phyloP scores from a whole-genome alignment of 2,888 invertebrate genomes.

The Thereva nobilitata region DNA sequence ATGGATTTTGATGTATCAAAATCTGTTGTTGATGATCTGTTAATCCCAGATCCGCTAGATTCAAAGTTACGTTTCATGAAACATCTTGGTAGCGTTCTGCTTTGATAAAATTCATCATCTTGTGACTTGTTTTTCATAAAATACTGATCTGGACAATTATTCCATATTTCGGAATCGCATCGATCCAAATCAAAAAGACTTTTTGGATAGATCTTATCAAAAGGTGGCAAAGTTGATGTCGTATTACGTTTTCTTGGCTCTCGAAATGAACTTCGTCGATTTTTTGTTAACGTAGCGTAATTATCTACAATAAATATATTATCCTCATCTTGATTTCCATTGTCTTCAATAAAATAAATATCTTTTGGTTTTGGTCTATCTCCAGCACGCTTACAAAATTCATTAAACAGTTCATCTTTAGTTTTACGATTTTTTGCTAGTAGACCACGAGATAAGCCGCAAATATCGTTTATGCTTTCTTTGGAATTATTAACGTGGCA shows the following conservation, averaged over 20 bases:
- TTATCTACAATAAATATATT: slow-evolving; percentile 49
- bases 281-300: slow-evolving; percentile 38
- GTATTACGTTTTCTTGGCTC: slow-evolving; percentile 52
- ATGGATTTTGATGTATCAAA: background rate
- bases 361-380: slow-evolving; percentile 55
- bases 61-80: slow-evolving; percentile 52
- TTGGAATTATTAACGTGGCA: slow-evolving; percentile 40
- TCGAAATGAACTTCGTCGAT: slow-evolving; percentile 51
- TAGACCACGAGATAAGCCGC: slow-evolving; percentile 53
- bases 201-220: slow-evolving; percentile 47
- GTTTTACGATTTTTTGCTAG: slow-evolving; percentile 49
- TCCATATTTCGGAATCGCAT: slow-evolving; percentile 42
- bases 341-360: slow-evolving; percentile 54
- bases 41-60: slow-evolving; percentile 45
- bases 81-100: slow-evolving; percentile 55
- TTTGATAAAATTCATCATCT: slow-evolving; percentile 48
- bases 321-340: slow-evolving; percentile 46
- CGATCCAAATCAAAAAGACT: slow-evolving; percentile 49
- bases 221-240: slow-evolving; percentile 51
- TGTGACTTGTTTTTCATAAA: slow-evolving; percentile 41
- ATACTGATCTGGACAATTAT: slow-evolving; percentile 18
- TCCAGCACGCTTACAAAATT: slow-evolving; percentile 55
- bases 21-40: background rate
- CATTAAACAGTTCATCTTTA: slow-evolving; percentile 57
- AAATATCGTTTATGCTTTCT: slow-evolving; percentile 45